These are phyloP conservation scores for Hemiprocne comata DNA, from an alignment of 2,113 vertebrate genomes.

Conservation along the genomic window DNA sequence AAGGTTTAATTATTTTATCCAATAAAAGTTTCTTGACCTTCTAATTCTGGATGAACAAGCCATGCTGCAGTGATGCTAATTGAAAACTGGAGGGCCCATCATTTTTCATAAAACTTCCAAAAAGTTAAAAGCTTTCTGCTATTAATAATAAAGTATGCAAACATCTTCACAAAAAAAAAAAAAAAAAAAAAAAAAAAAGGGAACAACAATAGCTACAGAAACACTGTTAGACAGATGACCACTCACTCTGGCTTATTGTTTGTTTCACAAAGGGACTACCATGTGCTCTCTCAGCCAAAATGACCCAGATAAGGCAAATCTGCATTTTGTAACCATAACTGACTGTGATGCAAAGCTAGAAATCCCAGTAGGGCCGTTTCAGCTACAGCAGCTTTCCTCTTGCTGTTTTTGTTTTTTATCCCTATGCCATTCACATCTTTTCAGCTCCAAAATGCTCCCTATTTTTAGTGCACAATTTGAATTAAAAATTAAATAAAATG, in stretches of 20 bases:
- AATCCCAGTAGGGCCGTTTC: constrained; percentile 46
- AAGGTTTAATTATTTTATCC: background rate
- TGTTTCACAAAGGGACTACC: constrained; percentile 33
- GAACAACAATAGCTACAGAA: background rate
- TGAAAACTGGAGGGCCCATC: background rate
- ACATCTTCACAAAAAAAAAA: background rate
- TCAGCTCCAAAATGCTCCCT: constrained; percentile 44
- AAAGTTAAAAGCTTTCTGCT: background rate
- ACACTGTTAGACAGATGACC: background rate
- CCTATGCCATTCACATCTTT: constrained; percentile 1
- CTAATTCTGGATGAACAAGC: background rate
- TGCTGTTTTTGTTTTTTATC: background rate
- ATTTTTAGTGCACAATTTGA: constrained; percentile 58
- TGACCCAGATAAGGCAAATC: constrained; percentile 34
- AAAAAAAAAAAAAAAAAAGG: background rate
- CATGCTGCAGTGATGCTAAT: background rate
- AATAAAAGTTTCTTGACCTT: background rate
- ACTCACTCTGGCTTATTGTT: constrained; percentile 8
- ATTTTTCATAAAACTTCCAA: background rate
- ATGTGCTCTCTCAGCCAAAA: constrained; percentile 40
- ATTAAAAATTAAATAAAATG: constrained; percentile 66
- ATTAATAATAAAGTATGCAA: background rate
- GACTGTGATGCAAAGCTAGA: constrained; percentile 16
- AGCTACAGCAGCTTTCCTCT: background rate
- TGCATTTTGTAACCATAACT: constrained; percentile 31